Base-by-base conservation (phyloP, 2,113 vertebrate species). In the Coryphaenoides rupestris region DNA sequence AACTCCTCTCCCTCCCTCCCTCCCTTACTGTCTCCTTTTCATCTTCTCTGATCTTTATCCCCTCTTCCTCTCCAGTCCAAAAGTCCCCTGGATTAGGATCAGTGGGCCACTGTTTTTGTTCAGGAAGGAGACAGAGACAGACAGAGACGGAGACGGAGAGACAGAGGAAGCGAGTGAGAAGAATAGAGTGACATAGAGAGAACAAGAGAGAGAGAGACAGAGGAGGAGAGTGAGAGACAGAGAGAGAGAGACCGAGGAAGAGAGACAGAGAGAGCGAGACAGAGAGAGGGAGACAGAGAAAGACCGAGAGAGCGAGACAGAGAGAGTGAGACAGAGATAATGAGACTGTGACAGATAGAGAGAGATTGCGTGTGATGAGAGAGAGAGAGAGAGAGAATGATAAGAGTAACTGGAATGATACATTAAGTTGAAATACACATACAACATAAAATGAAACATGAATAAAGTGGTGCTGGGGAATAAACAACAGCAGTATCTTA, bases 31-130 rank as follows among this genome's bases (percentile, higher is more conserved):
- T 68, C 69, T n/a, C 68, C 68, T 77, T 73, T 79, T 77, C 76
- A 61, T 63, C 65, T 79, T 53, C 62, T 82, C 73, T 73, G 69
- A 77, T 84, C 73, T 74, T 72, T 78, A 76, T 74, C 78, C 69
- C n/a, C 45, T 58, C 23, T 63, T 75, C 81, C 63, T 60, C 73
- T 66, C 76, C 73, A 78, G 76, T 83, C 80, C 76, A 75, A 74
- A 79, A 84, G 80, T 76, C 70, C n/a, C 73, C 70, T 78, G 84
- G 75, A 81, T 75, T 52, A 26, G 82, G 82, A n/a, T n/a, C n/a
- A n/a, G n/a, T n/a, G n/a, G n/a, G n/a, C n/a, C n/a, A n/a, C n/a
- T n/a, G 49, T 14, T 40, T 78, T 80, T 65, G 69, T 55, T 23
- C 68, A 61, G 63, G 9, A 13, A 40, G 33, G 33, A 40, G 33